These are phyloP conservation scores for Leptinotarsa haldemani DNA, from an alignment of 2,888 invertebrate species.

Conservation along the genomic window DNA sequence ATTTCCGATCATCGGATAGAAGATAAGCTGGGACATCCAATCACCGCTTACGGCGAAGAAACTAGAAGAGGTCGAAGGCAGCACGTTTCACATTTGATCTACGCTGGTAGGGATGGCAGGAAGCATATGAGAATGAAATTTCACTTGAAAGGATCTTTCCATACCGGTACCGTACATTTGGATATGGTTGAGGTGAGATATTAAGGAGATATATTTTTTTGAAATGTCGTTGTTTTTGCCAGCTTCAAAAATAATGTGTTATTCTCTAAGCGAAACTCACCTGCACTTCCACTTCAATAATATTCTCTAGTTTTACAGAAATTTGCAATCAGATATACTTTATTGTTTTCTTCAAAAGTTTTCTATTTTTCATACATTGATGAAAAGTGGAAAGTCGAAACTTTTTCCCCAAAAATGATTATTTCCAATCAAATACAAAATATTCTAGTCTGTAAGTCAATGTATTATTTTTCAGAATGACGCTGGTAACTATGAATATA, in stretches of 20 bases:
- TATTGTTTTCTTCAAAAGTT: no score
- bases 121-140: conserved; percentile 90
- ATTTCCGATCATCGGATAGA: conserved; percentile 79
- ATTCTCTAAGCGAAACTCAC: no score
- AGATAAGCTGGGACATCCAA: conserved; percentile 89
- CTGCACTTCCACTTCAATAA: no score
- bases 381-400: no score
- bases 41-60: conserved; percentile 91
- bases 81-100: conserved; percentile 84
- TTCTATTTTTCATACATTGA: no score
- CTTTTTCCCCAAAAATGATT: no score
- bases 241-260: no score
- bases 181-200: conserved; percentile 83
- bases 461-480: conserved; percentile 73
- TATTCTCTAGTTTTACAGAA: no score
- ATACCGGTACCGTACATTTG: conserved; percentile 85
- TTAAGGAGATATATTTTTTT: background rate
- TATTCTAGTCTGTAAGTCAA: no score
- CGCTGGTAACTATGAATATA: conserved; percentile 80
- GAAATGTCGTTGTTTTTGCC: no score
- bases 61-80: conserved; percentile 77
- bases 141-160: conserved; percentile 85
- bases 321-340: no score
- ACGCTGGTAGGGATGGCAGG: conserved; percentile 76
- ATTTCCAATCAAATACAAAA: no score